These are phyloP conservation scores for Oreochromis niloticus DNA, from an alignment of 2,113 vertebrate genomes.

Conservation along the genomic window DNA sequence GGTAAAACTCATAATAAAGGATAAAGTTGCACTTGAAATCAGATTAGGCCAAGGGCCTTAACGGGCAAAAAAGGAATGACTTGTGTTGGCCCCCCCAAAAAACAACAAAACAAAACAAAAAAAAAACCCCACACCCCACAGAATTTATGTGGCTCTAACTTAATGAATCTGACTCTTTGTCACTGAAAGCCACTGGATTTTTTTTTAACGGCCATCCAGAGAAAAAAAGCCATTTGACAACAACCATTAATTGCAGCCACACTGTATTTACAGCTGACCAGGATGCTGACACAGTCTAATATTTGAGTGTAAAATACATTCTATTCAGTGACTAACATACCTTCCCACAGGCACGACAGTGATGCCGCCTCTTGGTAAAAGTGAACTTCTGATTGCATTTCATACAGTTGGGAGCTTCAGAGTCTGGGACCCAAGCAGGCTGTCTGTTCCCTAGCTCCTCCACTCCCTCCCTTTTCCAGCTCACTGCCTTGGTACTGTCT, in stretches of 20 bases:
- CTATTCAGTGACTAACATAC: constrained; percentile 63
- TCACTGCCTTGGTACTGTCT: not conserved
- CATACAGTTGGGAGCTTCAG: constrained; percentile 94
- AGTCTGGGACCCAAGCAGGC: constrained; percentile 90
- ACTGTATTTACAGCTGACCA: not conserved
- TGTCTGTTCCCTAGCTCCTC: constrained; percentile 76
- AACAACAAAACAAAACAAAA: accelerated
- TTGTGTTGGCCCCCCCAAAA: not conserved
- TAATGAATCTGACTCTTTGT: not conserved
- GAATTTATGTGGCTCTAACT: not conserved
- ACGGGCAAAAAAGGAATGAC: not conserved
- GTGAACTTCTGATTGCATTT: constrained; percentile 89
- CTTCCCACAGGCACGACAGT: constrained; percentile 95
- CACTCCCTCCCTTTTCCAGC: constrained; percentile 47
- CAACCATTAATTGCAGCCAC: not conserved
- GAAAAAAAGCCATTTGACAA: not conserved
- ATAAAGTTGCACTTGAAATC: not conserved
- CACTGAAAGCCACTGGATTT: not conserved
- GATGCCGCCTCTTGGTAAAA: constrained; percentile 91
- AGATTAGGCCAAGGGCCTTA: not conserved
- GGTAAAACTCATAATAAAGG: not conserved
- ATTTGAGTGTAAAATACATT: not conserved
- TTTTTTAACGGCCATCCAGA: not conserved
- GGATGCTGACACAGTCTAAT: not conserved
- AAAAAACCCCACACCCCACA: accelerated